Evolutionary conservation across 2,888 invertebrate genomes (phyloP).

Genomic region (Fragum sueziense): DNA sequence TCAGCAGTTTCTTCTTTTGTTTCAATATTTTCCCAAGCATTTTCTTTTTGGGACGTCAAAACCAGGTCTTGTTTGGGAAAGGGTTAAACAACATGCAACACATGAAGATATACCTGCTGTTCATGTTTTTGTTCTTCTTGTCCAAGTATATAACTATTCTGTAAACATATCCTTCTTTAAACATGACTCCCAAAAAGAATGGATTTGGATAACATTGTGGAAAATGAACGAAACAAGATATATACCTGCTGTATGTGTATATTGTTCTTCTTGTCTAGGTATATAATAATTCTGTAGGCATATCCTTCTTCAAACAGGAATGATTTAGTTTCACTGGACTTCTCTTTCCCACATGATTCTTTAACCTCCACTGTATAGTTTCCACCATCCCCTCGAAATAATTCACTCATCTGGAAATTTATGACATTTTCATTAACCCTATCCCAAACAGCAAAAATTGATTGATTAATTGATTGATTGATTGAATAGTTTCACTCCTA

Average conservation of each 20-base stretch:
- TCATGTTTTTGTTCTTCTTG: not conserved
- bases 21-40: too few relatives aligned
- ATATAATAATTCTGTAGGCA: constrained; percentile 50
- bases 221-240: too few relatives aligned
- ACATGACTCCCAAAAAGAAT: too few relatives aligned
- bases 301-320: constrained; percentile 17
- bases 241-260: constrained; percentile 1
- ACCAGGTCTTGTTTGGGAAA: too few relatives aligned
- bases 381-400: constrained; percentile 14
- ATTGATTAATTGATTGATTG: too few relatives aligned
- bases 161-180: constrained; percentile 26
- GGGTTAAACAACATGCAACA: too few relatives aligned
- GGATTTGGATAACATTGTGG: too few relatives aligned
- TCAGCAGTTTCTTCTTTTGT: too few relatives aligned
- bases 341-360: constrained; percentile 18
- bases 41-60: too few relatives aligned
- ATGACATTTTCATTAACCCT: too few relatives aligned
- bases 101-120: constrained; percentile 4
- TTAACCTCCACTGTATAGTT: constrained; percentile 19
- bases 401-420: constrained; percentile 39
- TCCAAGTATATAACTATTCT: constrained; percentile 44
- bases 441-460: too few relatives aligned
- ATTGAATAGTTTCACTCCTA: too few relatives aligned
- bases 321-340: not conserved
- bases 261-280: constrained; percentile 12